Evolutionary conservation across 2,113 vertebrate genomes (phyloP), one percentile per base, ranked within the genome.

Genomic region (Pomatorhinus ruficollis): DNA sequence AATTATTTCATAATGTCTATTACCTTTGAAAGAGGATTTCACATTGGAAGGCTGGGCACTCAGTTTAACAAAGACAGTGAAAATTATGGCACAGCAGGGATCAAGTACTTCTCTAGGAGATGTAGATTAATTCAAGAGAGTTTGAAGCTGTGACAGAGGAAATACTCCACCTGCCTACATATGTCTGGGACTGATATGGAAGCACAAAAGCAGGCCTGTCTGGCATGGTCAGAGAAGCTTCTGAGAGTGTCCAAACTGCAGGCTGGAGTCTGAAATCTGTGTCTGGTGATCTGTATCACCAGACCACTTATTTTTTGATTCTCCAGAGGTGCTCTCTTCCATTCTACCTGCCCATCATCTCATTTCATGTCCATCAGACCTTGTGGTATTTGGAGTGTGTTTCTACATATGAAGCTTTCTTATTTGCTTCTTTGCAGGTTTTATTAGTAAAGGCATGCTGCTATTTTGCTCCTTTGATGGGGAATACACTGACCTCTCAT

Each of bases 221-320:
- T 76, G 16, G 35, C 30, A 21, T 12, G 14, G 39, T 30, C 57
- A 92, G 81, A 83, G 47, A 52, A 86, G 60, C 75, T 66, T 81
- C 42, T 74, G 76, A 86, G 79, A 70, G 42, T 28, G 20, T 68
- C 44, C 52, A 85, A 77, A 81, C 78, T 35, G 47, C 79, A 89
- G 56, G 15, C 20, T 87, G 60, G 56, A 53, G 27, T 77, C 82
- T 86, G 83, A 90, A 83, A 66, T 77, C 53, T 0, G 0, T 2
- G 10, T 50, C 78, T 0, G 1, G 60, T 87, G 63, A 57, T 83
- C n/a, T n/a, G n/a, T n/a, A n/a, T n/a, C n/a, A n/a, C n/a, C n/a
- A n/a, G n/a, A n/a, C n/a, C n/a, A n/a, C n/a, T 85, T 60, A 33
- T 21, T 86, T 74, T 88, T 93, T 88, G 79, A 93, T 93, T 94